Evolutionary conservation across 2,888 invertebrate genomes (phyloP).

Genomic region (Deladenus siricidicola): DNA sequence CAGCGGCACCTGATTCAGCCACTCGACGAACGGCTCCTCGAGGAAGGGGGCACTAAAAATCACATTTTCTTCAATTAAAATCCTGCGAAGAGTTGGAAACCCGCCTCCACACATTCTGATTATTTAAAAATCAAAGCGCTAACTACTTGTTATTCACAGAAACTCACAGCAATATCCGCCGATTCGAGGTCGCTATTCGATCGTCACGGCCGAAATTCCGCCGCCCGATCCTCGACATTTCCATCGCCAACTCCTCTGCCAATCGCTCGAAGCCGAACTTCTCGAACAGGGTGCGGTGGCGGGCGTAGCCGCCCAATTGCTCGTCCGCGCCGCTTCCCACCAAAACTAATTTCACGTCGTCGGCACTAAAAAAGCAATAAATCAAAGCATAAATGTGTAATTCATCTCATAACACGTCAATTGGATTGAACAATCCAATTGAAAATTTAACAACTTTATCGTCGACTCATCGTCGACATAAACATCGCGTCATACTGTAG

Average conservation of each 20-base stretch:
- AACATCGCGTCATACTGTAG: too few species aligned
- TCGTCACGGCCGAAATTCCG: constrained; percentile 92
- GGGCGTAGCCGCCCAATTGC: constrained; percentile 74
- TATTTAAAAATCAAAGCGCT: too few species aligned
- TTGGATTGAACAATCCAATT: neutral
- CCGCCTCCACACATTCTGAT: too few species aligned
- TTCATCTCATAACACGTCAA: neutral
- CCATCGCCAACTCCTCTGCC: constrained; percentile 62
- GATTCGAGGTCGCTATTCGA: constrained; percentile 61
- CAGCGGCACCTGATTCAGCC: constrained; percentile 57
- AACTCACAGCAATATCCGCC: constrained; percentile 8
- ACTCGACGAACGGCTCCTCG: constrained; percentile 61
- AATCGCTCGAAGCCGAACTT: constrained; percentile 16
- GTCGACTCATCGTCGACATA: too few species aligned
- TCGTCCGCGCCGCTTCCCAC: constrained; percentile 86
- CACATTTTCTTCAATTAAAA: too few species aligned
- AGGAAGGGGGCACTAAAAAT: constrained; percentile 66
- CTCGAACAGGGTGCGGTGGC: constrained; percentile 68
- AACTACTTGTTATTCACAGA: neutral
- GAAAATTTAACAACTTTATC: neutral
- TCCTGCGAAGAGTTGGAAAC: too few species aligned
- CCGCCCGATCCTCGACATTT: constrained; percentile 75
- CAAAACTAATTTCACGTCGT: constrained; percentile 54
- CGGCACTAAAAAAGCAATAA: neutral
- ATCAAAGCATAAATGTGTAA: too few species aligned